These are phyloP conservation scores for Drosophila putrida DNA, from an alignment of 2,888 invertebrate species.

Conservation along the genomic window DNA sequence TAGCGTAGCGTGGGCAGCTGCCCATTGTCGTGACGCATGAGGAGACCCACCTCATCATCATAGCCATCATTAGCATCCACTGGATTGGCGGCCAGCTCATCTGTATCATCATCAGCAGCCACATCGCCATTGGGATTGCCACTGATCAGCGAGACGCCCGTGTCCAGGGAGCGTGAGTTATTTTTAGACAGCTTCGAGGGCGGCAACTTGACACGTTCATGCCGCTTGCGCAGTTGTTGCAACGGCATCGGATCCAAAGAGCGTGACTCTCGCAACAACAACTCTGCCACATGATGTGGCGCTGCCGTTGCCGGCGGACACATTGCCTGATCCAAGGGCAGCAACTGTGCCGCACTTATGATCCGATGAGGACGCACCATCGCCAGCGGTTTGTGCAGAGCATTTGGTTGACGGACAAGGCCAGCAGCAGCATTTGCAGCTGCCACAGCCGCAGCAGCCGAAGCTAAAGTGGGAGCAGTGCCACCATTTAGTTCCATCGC, in stretches of 20 bases:
- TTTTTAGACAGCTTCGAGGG: slow-evolving; percentile 83
- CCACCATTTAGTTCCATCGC: slow-evolving; percentile 54
- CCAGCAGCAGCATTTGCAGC: slow-evolving; percentile 45
- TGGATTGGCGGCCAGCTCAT: slow-evolving; percentile 63
- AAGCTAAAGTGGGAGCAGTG: slow-evolving; percentile 20
- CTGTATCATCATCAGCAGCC: slow-evolving; percentile 40
- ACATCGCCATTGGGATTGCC: slow-evolving; percentile 74
- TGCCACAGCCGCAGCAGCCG: slow-evolving; percentile 27
- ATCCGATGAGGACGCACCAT: slow-evolving; percentile 86
- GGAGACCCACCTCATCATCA: slow-evolving; percentile 78
- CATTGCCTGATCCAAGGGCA: slow-evolving; percentile 22
- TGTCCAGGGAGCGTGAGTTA: slow-evolving; percentile 84
- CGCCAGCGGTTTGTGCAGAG: slow-evolving; percentile 84
- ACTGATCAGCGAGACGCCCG: slow-evolving; percentile 77
- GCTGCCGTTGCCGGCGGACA: slow-evolving; percentile 13
- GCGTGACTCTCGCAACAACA: slow-evolving; percentile 87
- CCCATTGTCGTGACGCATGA: slow-evolving; percentile 82
- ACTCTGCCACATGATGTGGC: slow-evolving; percentile 48
- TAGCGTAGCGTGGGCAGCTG: slow-evolving; percentile 65
- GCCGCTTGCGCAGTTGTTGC: slow-evolving; percentile 78
- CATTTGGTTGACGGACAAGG: slow-evolving; percentile 70
- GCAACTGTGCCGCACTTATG: slow-evolving; percentile 84
- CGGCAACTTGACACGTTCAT: slow-evolving; percentile 76
- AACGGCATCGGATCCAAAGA: slow-evolving; percentile 89
- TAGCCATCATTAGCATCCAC: slow-evolving; percentile 74